These are phyloP conservation scores for Brachionichthys hirsutus DNA, from an alignment of 2,113 vertebrate species.

Conservation along the genomic window DNA sequence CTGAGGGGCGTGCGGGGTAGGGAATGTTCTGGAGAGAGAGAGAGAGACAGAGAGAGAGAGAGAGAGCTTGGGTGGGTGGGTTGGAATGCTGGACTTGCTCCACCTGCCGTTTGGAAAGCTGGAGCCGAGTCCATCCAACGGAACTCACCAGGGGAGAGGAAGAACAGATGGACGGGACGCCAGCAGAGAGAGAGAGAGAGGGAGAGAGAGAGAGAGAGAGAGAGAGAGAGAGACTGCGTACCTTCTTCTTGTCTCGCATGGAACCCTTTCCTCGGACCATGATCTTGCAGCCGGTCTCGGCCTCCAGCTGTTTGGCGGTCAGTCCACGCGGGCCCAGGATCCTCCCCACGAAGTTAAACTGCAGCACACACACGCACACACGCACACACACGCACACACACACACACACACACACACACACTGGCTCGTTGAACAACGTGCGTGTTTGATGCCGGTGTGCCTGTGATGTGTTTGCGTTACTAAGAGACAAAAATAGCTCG, in stretches of 20 bases:
- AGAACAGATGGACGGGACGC: constrained; percentile 66
- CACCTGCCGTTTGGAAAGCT: constrained; percentile 74
- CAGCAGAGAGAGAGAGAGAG: constrained; percentile 36
- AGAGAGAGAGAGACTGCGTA: constrained; percentile 46
- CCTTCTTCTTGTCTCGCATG: constrained; percentile 99
- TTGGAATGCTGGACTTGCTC: constrained; percentile 74
- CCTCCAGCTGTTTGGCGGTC: constrained; percentile 97
- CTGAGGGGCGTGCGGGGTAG: constrained; percentile 62
- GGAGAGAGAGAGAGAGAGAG: background rate
- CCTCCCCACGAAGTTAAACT: constrained; percentile 99
- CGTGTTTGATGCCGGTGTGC: constrained; percentile 29
- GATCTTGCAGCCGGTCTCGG: constrained; percentile 99
- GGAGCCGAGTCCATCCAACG: constrained; percentile 58
- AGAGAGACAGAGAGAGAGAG: constrained; percentile 20
- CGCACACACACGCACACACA: background rate
- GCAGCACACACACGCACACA: background rate
- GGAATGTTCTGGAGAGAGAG: constrained; percentile 69
- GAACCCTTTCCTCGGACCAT: constrained; percentile 99
- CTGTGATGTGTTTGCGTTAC: constrained; percentile 54
- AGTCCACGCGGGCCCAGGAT: constrained; percentile 98
- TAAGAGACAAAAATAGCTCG: constrained; percentile 68
- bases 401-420: background rate
- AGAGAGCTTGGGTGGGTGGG: constrained; percentile 23
- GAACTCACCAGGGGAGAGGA: constrained; percentile 65
- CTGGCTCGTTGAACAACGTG: background rate